Percentiles rank a stretch among this genome's conserved stretches.
Evolutionary conservation across 2,797 vertebrate species (phyloP).

Genomic region (Syndactyla subalaris): DNA sequence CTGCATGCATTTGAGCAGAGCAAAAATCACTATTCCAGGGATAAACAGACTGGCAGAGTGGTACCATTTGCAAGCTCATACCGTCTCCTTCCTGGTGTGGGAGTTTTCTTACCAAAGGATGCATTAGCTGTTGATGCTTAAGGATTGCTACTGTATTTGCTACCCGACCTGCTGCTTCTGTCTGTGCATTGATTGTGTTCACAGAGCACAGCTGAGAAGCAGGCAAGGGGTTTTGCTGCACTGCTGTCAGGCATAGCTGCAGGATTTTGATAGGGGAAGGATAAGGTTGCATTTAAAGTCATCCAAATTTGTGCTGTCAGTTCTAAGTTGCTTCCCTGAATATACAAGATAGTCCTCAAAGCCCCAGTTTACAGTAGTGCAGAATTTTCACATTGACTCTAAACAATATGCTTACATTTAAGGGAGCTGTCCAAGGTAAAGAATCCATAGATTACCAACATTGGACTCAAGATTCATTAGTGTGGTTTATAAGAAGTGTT

Average conservation of each 20-base stretch:
- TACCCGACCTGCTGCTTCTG: not conserved
- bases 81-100: conserved; percentile 8
- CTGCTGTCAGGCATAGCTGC: not conserved
- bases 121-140: not conserved
- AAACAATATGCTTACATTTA: not conserved
- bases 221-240: not conserved
- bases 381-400: not conserved
- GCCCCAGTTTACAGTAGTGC: not conserved
- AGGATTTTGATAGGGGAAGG: not conserved
- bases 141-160: not conserved
- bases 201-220: not conserved
- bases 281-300: not conserved
- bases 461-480: not conserved
- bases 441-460: not conserved
- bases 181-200: not conserved
- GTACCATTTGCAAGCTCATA: not conserved
- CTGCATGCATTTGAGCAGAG: conserved; percentile 28
- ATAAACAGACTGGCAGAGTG: conserved; percentile 31
- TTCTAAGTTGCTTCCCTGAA: not conserved
- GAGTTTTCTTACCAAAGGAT: not conserved
- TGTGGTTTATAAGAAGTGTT: not conserved
- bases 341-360: not conserved
- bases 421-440: not conserved
- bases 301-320: not conserved
- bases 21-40: not conserved